A percentile compares a stretch with the other conserved stretches of the same genome.
Evolutionary conservation across 2,797 vertebrate species (phyloP).

Genomic region (Chromis chromis): DNA sequence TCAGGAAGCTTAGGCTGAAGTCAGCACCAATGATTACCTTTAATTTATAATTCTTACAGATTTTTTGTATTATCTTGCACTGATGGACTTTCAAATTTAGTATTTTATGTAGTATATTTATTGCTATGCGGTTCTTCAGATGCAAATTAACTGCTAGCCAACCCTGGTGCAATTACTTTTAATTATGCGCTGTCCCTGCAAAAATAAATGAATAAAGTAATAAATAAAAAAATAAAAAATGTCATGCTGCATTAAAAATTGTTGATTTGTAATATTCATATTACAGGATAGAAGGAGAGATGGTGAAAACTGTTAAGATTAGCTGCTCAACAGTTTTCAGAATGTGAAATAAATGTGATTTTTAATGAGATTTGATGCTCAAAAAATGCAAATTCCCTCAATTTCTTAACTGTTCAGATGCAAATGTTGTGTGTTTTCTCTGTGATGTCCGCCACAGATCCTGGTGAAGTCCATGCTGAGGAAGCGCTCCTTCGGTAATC

Average conservation of each 20-base stretch:
- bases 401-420: background rate
- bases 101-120: too few relatives aligned
- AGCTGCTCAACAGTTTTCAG: background rate
- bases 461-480: slow-evolving; percentile 97
- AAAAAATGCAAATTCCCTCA: background rate
- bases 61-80: too few relatives aligned
- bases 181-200: too few relatives aligned
- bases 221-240: too few relatives aligned
- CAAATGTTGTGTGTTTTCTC: background rate
- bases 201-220: too few relatives aligned
- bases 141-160: too few relatives aligned
- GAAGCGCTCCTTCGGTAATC: slow-evolving; percentile 96
- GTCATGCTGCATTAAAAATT: background rate
- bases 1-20: too few relatives aligned
- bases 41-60: too few relatives aligned
- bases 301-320: background rate
- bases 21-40: too few relatives aligned
- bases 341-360: background rate
- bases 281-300: background rate
- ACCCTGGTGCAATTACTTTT: too few relatives aligned
- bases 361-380: background rate
- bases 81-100: too few relatives aligned
- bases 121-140: too few relatives aligned
- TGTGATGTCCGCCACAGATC: slow-evolving; percentile 84
- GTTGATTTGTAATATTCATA: background rate